Evolutionary conservation across 53 echinoderm and acorn worm species (phyloP), one percentile per base, ranked within the genome.

Genomic region (Temnopleurus reevesii): DNA sequence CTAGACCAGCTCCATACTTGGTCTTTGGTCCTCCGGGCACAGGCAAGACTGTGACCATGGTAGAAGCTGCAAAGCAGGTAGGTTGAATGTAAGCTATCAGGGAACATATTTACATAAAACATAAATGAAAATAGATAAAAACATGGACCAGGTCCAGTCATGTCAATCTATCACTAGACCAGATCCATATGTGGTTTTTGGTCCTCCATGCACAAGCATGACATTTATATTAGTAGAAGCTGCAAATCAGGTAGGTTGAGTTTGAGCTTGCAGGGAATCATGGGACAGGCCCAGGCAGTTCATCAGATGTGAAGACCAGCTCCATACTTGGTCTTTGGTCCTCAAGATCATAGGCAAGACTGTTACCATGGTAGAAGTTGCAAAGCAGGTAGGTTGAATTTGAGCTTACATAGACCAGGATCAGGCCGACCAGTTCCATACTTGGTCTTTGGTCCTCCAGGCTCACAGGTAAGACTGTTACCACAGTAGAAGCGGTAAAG

Each of bases 21-120:
- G 91, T 99, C 57, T 99, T 99, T 94, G 99, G 99, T 12, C 99
- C 99, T 27, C 99, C 96, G 9, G 99, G 99, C 46, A 99, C 99
- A 4, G 99, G 99, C 30, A 99, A 99, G 86, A 99, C 99, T 41
- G 99, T 99, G 13, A 99, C 99, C 55, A 88, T 99, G 1, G 99
- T 99, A 10, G 99, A 99, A 76, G 94, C 99, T n/a, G 94, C 96
- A 44, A 99, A 95, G 43, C 99, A 99, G 99, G 99, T 96, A 55
- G 1, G 95, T 89, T 89, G 27, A 9, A n/a, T n/a, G n/a, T n/a
- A n/a, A n/a, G n/a, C n/a, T 59, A 1, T 27, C 59, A 59, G 8
- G 59, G 27, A 59, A 27, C 1, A n/a, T n/a, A n/a, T n/a, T n/a
- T n/a, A n/a, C 53, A 8, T 15, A 51, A 15, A 51, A 51, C 15